phyloP scores from a whole-genome alignment of 2,888 invertebrate genomes.

The Drosophila meridionalis region DNA sequence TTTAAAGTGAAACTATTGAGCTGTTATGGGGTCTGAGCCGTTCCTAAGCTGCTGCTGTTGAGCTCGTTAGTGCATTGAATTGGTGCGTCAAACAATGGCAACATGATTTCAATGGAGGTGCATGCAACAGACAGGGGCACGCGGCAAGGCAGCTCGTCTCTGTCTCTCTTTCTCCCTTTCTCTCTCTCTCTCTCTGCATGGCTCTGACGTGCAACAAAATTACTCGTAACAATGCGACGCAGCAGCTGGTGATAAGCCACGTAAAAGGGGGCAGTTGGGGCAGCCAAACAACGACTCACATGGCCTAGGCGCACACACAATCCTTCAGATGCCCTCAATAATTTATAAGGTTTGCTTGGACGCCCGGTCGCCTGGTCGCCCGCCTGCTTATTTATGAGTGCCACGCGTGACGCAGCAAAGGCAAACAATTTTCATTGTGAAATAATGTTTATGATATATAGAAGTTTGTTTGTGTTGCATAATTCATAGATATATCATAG shows the following conservation, averaged over 20 bases:
- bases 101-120: slow-evolving; percentile 31
- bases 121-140: slow-evolving; percentile 26
- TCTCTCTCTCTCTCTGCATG: background rate
- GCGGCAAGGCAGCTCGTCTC: slow-evolving; percentile 2
- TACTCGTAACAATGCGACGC: slow-evolving; percentile 32
- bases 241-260: slow-evolving; percentile 68
- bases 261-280: slow-evolving; percentile 24
- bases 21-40: slow-evolving; percentile 16
- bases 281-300: slow-evolving; percentile 13
- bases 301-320: slow-evolving; percentile 26
- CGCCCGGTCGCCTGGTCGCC: background rate
- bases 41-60: background rate
- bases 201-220: slow-evolving; percentile 26
- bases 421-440: slow-evolving; percentile 22
- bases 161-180: too few relatives aligned
- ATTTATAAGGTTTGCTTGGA: slow-evolving; percentile 17
- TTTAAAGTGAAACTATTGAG: slow-evolving; percentile 1
- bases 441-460: slow-evolving; percentile 18
- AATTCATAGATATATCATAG: slow-evolving; percentile 10
- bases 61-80: slow-evolving; percentile 18
- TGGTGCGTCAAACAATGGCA: slow-evolving; percentile 48
- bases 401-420: slow-evolving; percentile 45
- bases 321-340: slow-evolving; percentile 43
- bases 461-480: background rate
- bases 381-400: slow-evolving; percentile 57